phyloP scores from a whole-genome alignment of 2,797 vertebrate species.

The Numenius phaeopus region DNA sequence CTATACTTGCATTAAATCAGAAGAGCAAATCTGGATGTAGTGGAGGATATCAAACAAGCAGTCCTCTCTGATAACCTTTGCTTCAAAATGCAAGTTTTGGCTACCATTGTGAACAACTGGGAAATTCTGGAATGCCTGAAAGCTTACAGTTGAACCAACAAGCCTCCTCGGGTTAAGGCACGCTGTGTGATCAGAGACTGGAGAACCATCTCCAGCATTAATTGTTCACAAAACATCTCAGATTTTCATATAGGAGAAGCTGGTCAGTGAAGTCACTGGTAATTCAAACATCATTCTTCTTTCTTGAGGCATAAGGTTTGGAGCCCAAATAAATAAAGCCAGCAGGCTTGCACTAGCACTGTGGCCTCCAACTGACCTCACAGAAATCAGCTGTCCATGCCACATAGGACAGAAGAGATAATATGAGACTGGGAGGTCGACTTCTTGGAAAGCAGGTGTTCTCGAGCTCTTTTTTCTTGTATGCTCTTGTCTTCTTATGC shows the following conservation, averaged over 20 bases:
- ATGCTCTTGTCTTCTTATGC: neutral
- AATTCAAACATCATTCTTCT: neutral
- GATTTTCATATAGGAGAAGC: neutral
- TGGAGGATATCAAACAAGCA: neutral
- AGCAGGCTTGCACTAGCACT: neutral
- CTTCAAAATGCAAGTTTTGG: neutral
- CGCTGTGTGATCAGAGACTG: neutral
- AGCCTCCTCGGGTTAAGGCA: neutral
- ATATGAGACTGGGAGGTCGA: neutral
- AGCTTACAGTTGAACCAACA: neutral
- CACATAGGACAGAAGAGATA: neutral
- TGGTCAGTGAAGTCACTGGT: neutral
- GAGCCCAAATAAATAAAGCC: neutral
- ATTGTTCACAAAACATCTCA: neutral
- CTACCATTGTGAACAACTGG: neutral
- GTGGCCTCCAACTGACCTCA: neutral
- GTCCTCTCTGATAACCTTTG: neutral
- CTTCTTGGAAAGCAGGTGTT: neutral
- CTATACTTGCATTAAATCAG: neutral
- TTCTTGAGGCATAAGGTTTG: rapidly evolving
- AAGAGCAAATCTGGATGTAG: neutral
- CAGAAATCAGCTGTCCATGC: neutral
- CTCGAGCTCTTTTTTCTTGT: neutral
- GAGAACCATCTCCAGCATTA: neutral
- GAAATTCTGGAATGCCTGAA: neutral